These are phyloP conservation scores for Brachionus sp. DNA, from an alignment of 1,140 invertebrate species.

Conservation along the genomic window DNA sequence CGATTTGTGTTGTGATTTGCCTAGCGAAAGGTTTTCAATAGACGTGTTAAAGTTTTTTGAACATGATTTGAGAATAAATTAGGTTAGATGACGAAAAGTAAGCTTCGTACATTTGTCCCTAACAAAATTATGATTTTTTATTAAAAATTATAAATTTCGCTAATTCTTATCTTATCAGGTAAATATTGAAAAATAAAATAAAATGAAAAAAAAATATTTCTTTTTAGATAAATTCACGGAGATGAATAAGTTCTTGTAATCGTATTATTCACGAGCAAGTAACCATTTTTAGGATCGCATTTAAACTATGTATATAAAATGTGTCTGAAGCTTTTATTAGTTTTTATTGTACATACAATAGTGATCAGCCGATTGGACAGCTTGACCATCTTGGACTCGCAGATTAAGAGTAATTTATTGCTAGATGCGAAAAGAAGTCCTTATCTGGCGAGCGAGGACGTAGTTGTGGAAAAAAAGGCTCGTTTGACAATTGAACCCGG, in stretches of 20 bases:
- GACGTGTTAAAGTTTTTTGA: background rate
- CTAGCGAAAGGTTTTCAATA: background rate
- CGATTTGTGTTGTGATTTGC: background rate
- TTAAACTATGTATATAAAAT: slow-evolving; percentile 38
- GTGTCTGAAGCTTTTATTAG: background rate
- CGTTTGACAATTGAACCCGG: slow-evolving; percentile 28
- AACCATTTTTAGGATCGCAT: background rate
- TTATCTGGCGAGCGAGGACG: background rate
- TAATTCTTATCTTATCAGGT: background rate
- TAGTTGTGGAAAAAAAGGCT: background rate
- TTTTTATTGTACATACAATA: slow-evolving; percentile 22
- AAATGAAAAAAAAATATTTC: background rate
- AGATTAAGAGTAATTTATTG: background rate
- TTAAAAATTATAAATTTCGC: background rate
- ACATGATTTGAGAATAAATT: background rate
- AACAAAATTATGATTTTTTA: background rate
- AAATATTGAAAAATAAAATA: background rate
- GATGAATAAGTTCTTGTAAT: slow-evolving; percentile 22
- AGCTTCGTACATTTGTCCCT: background rate
- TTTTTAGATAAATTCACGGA: background rate
- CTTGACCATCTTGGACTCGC: background rate
- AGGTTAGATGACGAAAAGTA: background rate
- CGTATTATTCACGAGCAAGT: background rate
- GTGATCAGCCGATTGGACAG: background rate
- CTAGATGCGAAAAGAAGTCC: background rate